Evolutionary conservation across 2,888 invertebrate species (phyloP).

Genomic region (Cheilosia soror): DNA sequence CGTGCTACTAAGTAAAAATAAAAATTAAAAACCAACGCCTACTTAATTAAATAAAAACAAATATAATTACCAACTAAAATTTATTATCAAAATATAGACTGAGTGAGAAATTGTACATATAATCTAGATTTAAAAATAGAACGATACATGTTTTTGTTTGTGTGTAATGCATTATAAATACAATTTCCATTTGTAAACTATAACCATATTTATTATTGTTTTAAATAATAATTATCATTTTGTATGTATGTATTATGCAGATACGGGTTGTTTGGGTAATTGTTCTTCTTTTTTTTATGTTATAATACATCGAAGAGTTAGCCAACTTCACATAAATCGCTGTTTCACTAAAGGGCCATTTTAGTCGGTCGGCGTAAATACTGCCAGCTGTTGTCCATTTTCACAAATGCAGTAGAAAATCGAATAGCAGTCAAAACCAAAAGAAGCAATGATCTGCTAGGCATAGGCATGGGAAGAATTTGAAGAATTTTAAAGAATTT

Average conservation of each 20-base stretch:
- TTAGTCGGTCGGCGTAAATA: slow-evolving; percentile 1
- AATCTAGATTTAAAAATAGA: slow-evolving; percentile 46
- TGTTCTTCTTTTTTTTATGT: slow-evolving; percentile 2
- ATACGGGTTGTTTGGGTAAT: slow-evolving; percentile 22
- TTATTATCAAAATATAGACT: slow-evolving; percentile 74
- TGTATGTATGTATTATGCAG: background rate
- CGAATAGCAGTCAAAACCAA: background rate
- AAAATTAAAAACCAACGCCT: slow-evolving; percentile 51
- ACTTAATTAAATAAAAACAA: slow-evolving; percentile 50
- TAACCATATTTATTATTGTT: slow-evolving; percentile 50
- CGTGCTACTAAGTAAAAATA: slow-evolving; percentile 63
- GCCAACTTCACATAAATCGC: slow-evolving; percentile 14
- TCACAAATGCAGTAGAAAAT: background rate
- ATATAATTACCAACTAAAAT: slow-evolving; percentile 38
- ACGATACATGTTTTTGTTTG: slow-evolving; percentile 21
- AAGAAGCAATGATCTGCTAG: background rate
- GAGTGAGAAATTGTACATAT: slow-evolving; percentile 75
- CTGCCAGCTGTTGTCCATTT: slow-evolving; percentile 18
- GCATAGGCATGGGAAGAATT: background rate
- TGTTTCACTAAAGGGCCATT: slow-evolving; percentile 1
- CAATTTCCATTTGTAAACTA: slow-evolving; percentile 51
- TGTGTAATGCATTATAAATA: slow-evolving; percentile 28
- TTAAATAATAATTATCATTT: slow-evolving; percentile 54
- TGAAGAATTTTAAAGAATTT: background rate
- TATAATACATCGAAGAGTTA: background rate